Evolutionary conservation across 2,888 invertebrate species (phyloP), one percentile per base, ranked within the genome.

Genomic region (Nudaria mundana): DNA sequence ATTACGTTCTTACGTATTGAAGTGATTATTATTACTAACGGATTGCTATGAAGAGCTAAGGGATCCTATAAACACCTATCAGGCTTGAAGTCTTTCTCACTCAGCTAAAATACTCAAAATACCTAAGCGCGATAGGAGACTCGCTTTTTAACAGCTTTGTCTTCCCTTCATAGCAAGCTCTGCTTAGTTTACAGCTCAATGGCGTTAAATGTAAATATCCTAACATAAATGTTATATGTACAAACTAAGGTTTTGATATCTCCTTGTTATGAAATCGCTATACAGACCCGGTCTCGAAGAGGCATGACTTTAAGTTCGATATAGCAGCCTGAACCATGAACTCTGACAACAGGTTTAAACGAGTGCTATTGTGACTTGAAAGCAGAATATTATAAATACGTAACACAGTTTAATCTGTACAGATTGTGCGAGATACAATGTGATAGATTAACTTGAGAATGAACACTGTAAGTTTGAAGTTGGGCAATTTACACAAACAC

Each of bases 351-450:
- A 47, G 37, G 34, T 42, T 30, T 36, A 61, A 59, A 61, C 48
- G 61, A 59, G 39, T 31, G 6, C 37, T 54, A 59, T 59, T 59
- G 58, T 59, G 56, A 38, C 23, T 38, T 37, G 54, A 59, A 61
- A 57, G 41, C 36, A 40, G 36, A 44, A 35, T 37, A 43, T 56
- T 59, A 64, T 64, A 63, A 55, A 52, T 57, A 66, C 63, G 59
- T 59, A 63, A 64, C 67, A 52, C 47, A 58, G 59, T 64, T 66
- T 66, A 65, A 70, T 71, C 61, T 62, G 45, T 65, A 63, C 67
- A 65, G 74, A 72, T 72, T 71, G 71, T 63, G 54, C 49, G 61
- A 61, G 65, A 68, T 72, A 66, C 66, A 56, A 55, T 63, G 53
- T 74, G 57, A 63, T 63, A 60, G 56, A 65, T 60, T 64, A 63